Conservation (phyloP, 1,140 invertebrate genomes). For the Linepithema humile region DNA sequence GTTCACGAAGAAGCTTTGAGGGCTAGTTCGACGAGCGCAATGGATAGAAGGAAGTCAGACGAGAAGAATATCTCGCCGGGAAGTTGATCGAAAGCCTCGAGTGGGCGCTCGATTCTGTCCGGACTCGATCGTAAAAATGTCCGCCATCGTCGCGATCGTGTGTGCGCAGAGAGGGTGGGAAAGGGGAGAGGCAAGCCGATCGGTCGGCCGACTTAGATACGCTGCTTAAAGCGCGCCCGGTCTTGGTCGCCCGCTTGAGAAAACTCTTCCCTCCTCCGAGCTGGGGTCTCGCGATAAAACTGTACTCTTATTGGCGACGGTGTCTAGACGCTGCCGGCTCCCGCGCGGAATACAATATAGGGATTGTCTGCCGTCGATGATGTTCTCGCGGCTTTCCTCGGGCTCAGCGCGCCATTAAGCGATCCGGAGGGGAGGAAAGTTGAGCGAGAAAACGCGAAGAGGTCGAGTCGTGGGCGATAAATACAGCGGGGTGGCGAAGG, state of each 20-base stretch:
- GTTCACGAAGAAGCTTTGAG: background rate
- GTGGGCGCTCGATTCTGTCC: slow-evolving; percentile 31
- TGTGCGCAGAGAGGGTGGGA: background rate
- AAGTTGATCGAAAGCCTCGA: slow-evolving; percentile 34
- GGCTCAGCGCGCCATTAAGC: slow-evolving; percentile 15
- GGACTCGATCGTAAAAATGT: slow-evolving; percentile 35
- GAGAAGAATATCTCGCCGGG: background rate
- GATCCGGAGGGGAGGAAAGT: background rate
- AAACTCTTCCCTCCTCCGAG: background rate
- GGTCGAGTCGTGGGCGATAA: slow-evolving; percentile 9
- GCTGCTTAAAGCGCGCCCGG: slow-evolving; percentile 4
- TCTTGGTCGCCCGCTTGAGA: too few species aligned
- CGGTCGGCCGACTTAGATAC: background rate
- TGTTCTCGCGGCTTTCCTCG: background rate
- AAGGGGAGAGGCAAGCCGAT: background rate
- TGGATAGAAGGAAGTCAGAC: background rate
- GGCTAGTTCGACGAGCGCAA: background rate
- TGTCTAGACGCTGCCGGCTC: background rate
- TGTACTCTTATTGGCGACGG: slow-evolving; percentile 17
- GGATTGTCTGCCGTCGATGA: slow-evolving; percentile 1
- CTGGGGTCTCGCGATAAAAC: slow-evolving; percentile 38
- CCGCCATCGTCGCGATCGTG: background rate
- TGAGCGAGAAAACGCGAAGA: slow-evolving; percentile 6
- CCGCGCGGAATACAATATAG: slow-evolving; percentile 31
- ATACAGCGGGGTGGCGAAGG: slow-evolving; percentile 5